Evolutionary conservation across 2,888 invertebrate genomes (phyloP), one percentile per base, ranked within the genome.

Genomic region (Malthinus seriepunctatus): DNA sequence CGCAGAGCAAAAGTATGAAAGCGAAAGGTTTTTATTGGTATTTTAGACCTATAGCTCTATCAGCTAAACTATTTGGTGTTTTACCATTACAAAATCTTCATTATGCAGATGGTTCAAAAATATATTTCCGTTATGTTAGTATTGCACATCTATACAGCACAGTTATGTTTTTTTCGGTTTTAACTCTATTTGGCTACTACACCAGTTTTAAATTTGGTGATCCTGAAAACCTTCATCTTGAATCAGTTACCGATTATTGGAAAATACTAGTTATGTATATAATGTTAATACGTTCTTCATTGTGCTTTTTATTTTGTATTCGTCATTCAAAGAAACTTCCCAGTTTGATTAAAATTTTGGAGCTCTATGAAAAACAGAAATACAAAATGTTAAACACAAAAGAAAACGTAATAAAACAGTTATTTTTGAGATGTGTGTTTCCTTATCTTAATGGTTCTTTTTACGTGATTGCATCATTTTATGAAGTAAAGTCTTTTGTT

Each of bases 11-110:
- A 2, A 15, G 14, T 9, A 37, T 35, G 10, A 51, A 34, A 3
- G 52, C 44, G 34, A 65, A 63, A 58, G 58, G 64, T 6, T 71
- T 71, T 53, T 71, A 66, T 49, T 69, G 64, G 62, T 68, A 69
- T 47, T 68, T 69, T 38, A 60, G 67, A 34, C 71, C 69, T 23
- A 58, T 69, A 5, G 69, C 64, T 9, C 31, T 69, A 8, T 35
- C 65, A 6, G 62, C 63, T 45, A 69, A 67, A 63, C 10, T 62
- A 3, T 11, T 66, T 32, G 71, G 71, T 12, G 64, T 68, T 6
- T 63, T 69, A 48, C 67, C 71, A 9, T 34, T 71, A 14, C 60
- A 67, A 61, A 69, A 69, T 52, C 44, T 71, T 9, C 46, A 58
- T 9, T 48, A 33, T 33, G 32, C 48, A 1, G 59, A 64, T 33